These are phyloP conservation scores for Pelvicachromis taeniatus DNA, from an alignment of 2,113 vertebrate genomes.

Conservation along the genomic window DNA sequence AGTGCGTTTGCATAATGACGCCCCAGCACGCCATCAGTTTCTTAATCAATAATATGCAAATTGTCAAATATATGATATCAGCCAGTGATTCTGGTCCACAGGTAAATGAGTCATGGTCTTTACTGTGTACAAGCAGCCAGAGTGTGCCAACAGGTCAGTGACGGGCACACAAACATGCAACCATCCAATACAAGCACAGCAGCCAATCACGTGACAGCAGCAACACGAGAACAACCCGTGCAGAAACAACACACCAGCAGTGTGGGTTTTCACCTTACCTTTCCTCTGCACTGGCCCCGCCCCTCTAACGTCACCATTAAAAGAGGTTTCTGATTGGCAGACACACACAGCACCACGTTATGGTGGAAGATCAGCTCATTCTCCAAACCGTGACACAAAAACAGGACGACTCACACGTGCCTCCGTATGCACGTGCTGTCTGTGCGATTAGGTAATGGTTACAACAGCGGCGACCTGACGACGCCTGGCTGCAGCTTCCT, in stretches of 20 bases:
- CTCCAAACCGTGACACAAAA: background rate
- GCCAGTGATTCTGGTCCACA: too few relatives aligned
- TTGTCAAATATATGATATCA: background rate
- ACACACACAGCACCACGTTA: background rate
- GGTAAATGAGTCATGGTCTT: background rate
- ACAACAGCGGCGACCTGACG: background rate
- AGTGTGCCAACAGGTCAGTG: background rate
- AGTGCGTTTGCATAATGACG: background rate
- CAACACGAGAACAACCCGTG: background rate
- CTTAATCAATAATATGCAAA: background rate
- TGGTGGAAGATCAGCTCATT: background rate
- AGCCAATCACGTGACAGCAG: background rate
- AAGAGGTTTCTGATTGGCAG: constrained; percentile 54
- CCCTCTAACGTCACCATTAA: constrained; percentile 61
- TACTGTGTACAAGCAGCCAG: background rate
- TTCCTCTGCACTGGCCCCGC: constrained; percentile 36
- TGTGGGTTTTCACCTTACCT: constrained; percentile 32
- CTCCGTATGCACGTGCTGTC: background rate
- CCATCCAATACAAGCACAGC: background rate
- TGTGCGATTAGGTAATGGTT: background rate
- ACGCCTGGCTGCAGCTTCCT: background rate
- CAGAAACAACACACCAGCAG: background rate
- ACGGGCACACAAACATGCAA: background rate
- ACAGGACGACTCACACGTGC: background rate
- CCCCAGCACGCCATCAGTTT: background rate